Evolutionary conservation across 2,797 vertebrate genomes (phyloP).

Genomic region (Pelobates cultripes): DNA sequence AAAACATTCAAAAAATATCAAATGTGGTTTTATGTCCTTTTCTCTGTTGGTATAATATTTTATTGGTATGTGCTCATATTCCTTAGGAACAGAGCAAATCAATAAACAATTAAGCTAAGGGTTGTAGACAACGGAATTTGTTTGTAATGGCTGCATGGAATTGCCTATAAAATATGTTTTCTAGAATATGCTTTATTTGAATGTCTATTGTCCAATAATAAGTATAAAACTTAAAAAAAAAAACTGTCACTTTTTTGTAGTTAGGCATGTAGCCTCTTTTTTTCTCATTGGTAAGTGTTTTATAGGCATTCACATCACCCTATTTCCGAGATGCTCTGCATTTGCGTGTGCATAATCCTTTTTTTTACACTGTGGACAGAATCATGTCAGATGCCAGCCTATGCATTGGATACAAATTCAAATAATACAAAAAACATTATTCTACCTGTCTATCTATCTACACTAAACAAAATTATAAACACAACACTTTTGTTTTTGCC

Average conservation of each 20-base stretch:
- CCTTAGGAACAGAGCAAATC: not conserved
- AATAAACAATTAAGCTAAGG: constrained; percentile 18
- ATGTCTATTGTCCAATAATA: not conserved
- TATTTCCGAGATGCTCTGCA: no score
- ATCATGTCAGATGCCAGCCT: no score
- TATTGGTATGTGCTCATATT: not conserved
- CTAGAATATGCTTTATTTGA: not conserved
- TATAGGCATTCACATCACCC: no score
- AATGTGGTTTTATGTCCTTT: not conserved
- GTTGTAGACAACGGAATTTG: not conserved
- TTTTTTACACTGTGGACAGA: no score
- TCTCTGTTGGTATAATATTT: not conserved
- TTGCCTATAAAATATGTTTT: not conserved
- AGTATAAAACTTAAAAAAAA: not conserved
- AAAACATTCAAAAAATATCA: not conserved
- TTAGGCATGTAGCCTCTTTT: no score
- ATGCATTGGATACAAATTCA: no score
- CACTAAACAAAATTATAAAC: no score
- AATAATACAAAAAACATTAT: no score
- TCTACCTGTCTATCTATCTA: no score
- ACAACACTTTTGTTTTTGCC: no score
- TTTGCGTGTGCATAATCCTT: no score
- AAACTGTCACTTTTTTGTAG: not conserved
- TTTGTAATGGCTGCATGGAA: not conserved
- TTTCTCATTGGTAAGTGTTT: no score